phyloP scores from a whole-genome alignment of 2,888 invertebrate species.

The Augiades crinisus region DNA sequence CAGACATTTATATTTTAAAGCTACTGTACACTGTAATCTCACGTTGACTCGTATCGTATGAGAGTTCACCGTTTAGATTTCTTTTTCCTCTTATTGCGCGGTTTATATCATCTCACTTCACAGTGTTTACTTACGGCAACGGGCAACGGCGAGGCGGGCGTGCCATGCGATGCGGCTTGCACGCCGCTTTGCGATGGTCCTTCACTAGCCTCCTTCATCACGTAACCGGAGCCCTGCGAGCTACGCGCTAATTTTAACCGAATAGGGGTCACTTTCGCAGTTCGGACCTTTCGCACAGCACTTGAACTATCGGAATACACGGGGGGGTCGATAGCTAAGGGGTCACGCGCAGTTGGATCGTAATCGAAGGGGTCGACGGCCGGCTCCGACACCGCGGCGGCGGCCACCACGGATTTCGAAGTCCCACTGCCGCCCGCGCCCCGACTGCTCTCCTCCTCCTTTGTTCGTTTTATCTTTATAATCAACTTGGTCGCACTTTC shows the following conservation, averaged over 20 bases:
- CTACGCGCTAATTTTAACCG: constrained; percentile 92
- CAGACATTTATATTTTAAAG: constrained; percentile 45
- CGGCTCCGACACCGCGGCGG: constrained; percentile 53
- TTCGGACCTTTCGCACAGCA: constrained; percentile 81
- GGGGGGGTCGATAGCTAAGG: constrained; percentile 68
- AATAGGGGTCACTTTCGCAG: constrained; percentile 88
- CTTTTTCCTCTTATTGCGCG: constrained; percentile 32
- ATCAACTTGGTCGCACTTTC: constrained; percentile 88
- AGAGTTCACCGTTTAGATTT: constrained; percentile 45
- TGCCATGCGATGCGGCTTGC: constrained; percentile 38
- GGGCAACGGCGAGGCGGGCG: constrained; percentile 44
- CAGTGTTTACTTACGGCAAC: constrained; percentile 89
- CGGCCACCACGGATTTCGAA: constrained; percentile 47
- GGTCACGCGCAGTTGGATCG: constrained; percentile 70
- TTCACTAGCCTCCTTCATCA: constrained; percentile 75
- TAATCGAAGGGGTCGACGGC: constrained; percentile 70
- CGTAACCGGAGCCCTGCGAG: constrained; percentile 87
- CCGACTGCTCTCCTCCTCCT: constrained; percentile 53
- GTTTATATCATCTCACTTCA: constrained; percentile 92
- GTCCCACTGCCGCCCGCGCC: constrained; percentile 39
- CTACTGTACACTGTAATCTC: constrained; percentile 36
- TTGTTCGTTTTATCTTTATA: constrained; percentile 85
- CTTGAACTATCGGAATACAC: constrained; percentile 61
- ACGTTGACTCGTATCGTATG: constrained; percentile 42
- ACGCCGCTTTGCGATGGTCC: constrained; percentile 45